Evolutionary conservation across 1,140 invertebrate genomes (phyloP), one percentile per base, ranked within the genome.

Genomic region (Rhopalosiphum maidis): DNA sequence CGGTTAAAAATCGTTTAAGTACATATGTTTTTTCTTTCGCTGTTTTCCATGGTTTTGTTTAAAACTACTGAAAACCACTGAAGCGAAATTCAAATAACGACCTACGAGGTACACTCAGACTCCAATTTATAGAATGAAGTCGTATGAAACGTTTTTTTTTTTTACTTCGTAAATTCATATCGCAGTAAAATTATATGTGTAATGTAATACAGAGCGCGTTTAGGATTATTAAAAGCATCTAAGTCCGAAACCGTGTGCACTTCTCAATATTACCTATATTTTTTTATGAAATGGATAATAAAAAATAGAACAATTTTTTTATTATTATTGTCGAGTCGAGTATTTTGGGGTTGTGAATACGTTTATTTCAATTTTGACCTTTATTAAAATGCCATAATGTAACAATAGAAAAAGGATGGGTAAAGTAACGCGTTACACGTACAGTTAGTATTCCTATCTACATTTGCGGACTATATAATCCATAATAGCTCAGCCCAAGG

Each of bases 301-400:
- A 4, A 77, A 60, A 18, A 77, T 77, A 77, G 4, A 77, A 77
- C 11, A 18, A 7, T n/a, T 18, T n/a, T 30, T 77, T n/a, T 77
- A 18, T n/a, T 77, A 5, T 88, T n/a, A 9, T 35, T 15, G 3
- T 48, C 30, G 30, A 30, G 30, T 51, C 0, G n/a, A 21, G 46
- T 89, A 77, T 77, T 37, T 37, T 46, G 90, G n/a, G 90, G 90
- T 82, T 7, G 25, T 77, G 22, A 43, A 82, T 41, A 48, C 41
- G 46, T 82, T 91, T 77, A 21, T 60, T 46, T 30, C 15, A 23
- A 77, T 77, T 91, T 82, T 77, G 68, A 91, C 90, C 90, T 91
- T 91, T 91, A 46, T 77, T 46, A 48, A 91, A 91, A 91, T 91
- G 90, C 60, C 90, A 91, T 60, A 25, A 90, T 37, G 21, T 23